Evolutionary conservation across 2,888 invertebrate species (phyloP), one percentile per base, ranked within the genome.

Genomic region (Eristalinus aeneus): DNA sequence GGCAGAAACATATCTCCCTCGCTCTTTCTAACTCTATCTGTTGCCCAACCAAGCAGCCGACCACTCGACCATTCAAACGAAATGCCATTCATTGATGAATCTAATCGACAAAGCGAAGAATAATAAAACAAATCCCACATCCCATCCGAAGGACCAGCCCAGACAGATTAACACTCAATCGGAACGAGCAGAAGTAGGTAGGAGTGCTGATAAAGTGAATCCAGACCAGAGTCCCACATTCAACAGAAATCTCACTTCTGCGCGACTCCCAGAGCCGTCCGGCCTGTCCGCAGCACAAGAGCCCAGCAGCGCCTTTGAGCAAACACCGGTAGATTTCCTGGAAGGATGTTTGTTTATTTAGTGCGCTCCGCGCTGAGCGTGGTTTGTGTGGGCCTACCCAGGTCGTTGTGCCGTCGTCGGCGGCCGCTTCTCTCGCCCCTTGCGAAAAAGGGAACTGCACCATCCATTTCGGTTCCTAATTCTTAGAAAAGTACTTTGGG

Each of bases 151-250:
- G 85, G 73, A 77, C 81, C 81, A 77, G 69, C 56, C 72, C 84
- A 81, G 73, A 77, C 73, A 86, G 81, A 81, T 86, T 86, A 86
- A 81, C 81, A 86, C 85, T 86, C 81, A 81, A 81, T 86, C 81
- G 81, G 76, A 75, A 64, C 36, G 54, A 77, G 61, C 74, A 31
- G 23, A 9, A 22, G 56, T 56, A 56, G 56, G 56, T 56, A 56
- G 56, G 23, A 34, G 34, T 56, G 36, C 46, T 68, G 72, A 63
- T 67, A 73, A 79, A 67, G 67, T 63, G 54, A 60, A 61, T 60
- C 63, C 65, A 75, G 77, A 53, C 67, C 61, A 23, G 46, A 32
- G 32, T 63, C 31, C 61, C 64, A 72, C 67, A 79, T 75, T 80
- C 72, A 76, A 72, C 64, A 71, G 78, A n/a, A n/a, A 71, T 78